Evolutionary conservation across 2,888 invertebrate genomes (phyloP).

Genomic region (Andrena camellia): DNA sequence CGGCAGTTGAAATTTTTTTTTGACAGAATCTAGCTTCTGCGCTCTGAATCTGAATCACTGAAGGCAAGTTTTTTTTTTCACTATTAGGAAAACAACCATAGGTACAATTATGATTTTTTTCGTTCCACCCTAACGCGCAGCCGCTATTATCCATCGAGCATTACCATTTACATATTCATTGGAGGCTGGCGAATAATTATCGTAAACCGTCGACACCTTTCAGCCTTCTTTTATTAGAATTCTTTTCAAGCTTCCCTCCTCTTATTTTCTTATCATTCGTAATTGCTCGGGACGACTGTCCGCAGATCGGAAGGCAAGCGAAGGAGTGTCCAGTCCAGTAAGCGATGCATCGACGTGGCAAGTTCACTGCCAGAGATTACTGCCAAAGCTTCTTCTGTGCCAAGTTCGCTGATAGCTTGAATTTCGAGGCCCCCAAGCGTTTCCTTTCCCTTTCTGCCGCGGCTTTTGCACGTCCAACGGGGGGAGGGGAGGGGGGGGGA

Average conservation of each 20-base stretch:
- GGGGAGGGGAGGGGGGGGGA: too few relatives aligned
- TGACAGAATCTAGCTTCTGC: too few relatives aligned
- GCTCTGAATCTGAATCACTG: too few relatives aligned
- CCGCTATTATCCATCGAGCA: constrained; percentile 3
- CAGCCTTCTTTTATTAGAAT: too few relatives aligned
- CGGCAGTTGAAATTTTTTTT: too few relatives aligned
- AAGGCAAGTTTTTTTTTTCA: too few relatives aligned
- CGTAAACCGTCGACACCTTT: too few relatives aligned
- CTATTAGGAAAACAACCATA: too few relatives aligned
- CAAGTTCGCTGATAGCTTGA: background rate
- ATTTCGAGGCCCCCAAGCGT: constrained; percentile 2
- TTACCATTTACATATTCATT: background rate
- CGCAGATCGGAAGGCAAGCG: background rate
- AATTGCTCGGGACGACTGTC: background rate
- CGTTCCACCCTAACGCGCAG: too few relatives aligned
- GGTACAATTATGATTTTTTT: too few relatives aligned
- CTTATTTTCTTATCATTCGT: background rate
- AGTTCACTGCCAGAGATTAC: background rate
- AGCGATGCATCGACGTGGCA: background rate
- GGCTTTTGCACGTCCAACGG: background rate
- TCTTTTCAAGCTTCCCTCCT: background rate
- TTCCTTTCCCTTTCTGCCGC: constrained; percentile 13
- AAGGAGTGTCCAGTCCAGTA: background rate
- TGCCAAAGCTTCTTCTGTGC: background rate
- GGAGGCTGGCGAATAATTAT: too few relatives aligned